Evolutionary conservation across 2,113 vertebrate genomes (phyloP).

Genomic region (Grus americana): DNA sequence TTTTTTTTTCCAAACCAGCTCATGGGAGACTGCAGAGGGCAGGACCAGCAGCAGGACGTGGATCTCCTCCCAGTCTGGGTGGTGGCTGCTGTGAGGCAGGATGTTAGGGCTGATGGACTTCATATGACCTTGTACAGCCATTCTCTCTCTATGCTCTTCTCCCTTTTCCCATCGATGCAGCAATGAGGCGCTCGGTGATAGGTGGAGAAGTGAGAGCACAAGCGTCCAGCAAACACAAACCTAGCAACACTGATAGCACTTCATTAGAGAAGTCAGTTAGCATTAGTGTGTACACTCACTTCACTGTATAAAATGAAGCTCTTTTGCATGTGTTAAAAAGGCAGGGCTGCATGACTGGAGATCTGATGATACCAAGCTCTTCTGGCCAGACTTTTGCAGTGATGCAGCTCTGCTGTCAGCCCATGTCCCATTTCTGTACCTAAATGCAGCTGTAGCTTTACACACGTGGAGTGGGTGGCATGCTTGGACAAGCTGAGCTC

Average conservation of each 20-base stretch:
- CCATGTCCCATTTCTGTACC: fast-evolving
- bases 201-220: not conserved
- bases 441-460: not conserved
- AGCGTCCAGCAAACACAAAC: not conserved
- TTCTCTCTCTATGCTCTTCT: not conserved
- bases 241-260: not conserved
- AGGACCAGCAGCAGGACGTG: not conserved
- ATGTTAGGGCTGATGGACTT: not conserved
- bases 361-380: not conserved
- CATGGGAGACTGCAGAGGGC: not conserved
- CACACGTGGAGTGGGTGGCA: fast-evolving
- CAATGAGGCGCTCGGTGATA: not conserved
- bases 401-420: not conserved
- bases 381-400: not conserved
- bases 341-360: not conserved
- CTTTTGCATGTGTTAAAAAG: not conserved
- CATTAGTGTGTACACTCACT: not conserved
- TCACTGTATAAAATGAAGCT: not conserved
- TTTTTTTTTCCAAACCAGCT: not conserved
- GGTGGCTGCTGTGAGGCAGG: not conserved
- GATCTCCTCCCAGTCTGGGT: not conserved
- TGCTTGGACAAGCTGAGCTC: not conserved
- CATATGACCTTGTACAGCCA: too few relatives aligned
- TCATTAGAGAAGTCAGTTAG: not conserved
- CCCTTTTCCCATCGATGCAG: not conserved